These are phyloP conservation scores for Microchrysa polita DNA, from an alignment of 2,888 invertebrate species.

Conservation along the genomic window DNA sequence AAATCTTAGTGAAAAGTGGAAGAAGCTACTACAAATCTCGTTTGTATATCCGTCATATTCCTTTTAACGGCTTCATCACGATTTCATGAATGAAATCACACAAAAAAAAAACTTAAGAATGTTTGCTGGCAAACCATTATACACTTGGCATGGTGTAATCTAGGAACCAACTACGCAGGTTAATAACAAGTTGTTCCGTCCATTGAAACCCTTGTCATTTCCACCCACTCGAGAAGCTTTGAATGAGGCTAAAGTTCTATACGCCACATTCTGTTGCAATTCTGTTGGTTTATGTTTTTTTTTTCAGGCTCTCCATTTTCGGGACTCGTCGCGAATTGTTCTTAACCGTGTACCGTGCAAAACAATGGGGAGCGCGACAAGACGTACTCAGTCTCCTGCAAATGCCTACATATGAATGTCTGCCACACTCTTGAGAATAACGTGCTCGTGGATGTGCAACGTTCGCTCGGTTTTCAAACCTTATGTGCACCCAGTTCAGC, in stretches of 20 bases:
- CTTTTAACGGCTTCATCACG: conserved; percentile 27
- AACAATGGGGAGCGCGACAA: conserved; percentile 29
- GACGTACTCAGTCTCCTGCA: not conserved
- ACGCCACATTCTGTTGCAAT: conserved; percentile 7
- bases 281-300: too few relatives aligned
- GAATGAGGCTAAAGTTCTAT: conserved; percentile 27
- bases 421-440: too few relatives aligned
- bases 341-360: too few relatives aligned
- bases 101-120: not conserved
- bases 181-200: conserved; percentile 19
- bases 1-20: conserved; percentile 1
- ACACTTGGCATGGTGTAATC: conserved; percentile 18
- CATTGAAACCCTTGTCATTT: conserved; percentile 18
- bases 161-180: conserved; percentile 24
- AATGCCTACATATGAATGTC: too few relatives aligned
- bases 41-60: conserved; percentile 29
- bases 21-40: conserved; percentile 32
- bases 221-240: not conserved
- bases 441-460: too few relatives aligned
- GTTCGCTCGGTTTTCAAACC: too few relatives aligned
- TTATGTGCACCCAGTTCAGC: not conserved
- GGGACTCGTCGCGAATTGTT: conserved; percentile 41
- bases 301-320: conserved; percentile 1
- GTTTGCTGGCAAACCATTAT: conserved; percentile 16
- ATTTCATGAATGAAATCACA: conserved; percentile 33